Percentiles rank a stretch among this genome's conserved stretches.
Conservation (phyloP, 2,888 invertebrate genomes). For the Lepidonotus clava region DNA sequence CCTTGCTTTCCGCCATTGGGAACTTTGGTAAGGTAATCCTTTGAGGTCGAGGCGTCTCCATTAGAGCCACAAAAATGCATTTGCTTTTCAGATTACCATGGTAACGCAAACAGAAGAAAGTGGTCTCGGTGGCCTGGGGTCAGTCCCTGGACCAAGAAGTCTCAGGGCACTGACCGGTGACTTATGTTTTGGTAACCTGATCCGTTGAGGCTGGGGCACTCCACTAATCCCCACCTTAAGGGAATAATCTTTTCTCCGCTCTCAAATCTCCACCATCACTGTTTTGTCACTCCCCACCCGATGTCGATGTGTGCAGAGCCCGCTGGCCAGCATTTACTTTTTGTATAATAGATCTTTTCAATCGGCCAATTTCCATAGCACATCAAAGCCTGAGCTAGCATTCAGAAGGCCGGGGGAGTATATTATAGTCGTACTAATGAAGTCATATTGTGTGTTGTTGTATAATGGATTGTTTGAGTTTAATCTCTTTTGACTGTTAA, state of each 20-base stretch:
- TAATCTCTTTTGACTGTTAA: background rate
- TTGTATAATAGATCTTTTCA: background rate
- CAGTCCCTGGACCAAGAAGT: background rate
- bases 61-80: too few relatives aligned
- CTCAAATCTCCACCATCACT: too few relatives aligned
- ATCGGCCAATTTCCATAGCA: background rate
- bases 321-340: too few relatives aligned
- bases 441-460: background rate
- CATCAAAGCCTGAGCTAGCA: background rate
- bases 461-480: background rate
- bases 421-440: background rate
- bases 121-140: background rate
- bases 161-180: background rate
- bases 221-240: background rate
- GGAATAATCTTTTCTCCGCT: too few relatives aligned
- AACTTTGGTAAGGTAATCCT: too few relatives aligned
- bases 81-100: slow-evolving; percentile 15
- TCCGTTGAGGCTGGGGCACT: background rate
- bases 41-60: too few relatives aligned
- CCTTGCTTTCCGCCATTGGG: too few relatives aligned
- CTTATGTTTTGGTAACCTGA: slow-evolving; percentile 11
- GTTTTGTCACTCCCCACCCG: background rate
- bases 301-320: too few relatives aligned
- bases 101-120: background rate
- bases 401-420: background rate